phyloP scores from a whole-genome alignment of 2,113 vertebrate species.

The Lepidiolamprologus cunningtoni region DNA sequence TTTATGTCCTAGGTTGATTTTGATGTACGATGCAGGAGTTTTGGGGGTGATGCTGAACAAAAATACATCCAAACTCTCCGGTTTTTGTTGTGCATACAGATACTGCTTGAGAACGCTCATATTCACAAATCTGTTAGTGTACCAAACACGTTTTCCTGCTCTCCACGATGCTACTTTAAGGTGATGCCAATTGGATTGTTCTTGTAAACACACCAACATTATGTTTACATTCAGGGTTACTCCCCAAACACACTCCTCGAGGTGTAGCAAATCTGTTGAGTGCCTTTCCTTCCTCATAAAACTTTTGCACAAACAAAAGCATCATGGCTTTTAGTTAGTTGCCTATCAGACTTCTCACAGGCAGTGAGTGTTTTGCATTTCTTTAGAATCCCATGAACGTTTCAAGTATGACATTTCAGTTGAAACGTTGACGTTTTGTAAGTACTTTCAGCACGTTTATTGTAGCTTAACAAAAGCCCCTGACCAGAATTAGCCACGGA shows the following conservation, averaged over 20 bases:
- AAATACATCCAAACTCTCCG: neutral
- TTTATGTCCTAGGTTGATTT: conserved; percentile 40
- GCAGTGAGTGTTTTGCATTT: neutral
- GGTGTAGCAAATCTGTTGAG: neutral
- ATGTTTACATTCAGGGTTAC: neutral
- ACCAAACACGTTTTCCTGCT: neutral
- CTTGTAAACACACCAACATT: neutral
- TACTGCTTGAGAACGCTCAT: neutral
- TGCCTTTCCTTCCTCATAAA: neutral
- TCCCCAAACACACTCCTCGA: neutral
- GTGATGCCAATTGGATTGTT: neutral
- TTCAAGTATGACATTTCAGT: neutral
- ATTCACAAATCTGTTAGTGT: neutral
- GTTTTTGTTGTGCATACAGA: neutral
- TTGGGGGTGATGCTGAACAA: conserved; percentile 12
- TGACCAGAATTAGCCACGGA: neutral
- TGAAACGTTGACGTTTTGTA: neutral
- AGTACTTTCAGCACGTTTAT: neutral
- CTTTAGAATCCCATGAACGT: neutral
- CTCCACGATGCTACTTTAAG: neutral
- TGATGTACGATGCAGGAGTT: conserved; percentile 48
- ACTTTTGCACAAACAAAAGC: neutral
- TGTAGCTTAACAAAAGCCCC: neutral
- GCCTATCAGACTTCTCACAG: neutral
- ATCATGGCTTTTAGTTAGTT: neutral